phyloP scores from a whole-genome alignment of 1,140 invertebrate species.

The Holcopasites calliopsidis region DNA sequence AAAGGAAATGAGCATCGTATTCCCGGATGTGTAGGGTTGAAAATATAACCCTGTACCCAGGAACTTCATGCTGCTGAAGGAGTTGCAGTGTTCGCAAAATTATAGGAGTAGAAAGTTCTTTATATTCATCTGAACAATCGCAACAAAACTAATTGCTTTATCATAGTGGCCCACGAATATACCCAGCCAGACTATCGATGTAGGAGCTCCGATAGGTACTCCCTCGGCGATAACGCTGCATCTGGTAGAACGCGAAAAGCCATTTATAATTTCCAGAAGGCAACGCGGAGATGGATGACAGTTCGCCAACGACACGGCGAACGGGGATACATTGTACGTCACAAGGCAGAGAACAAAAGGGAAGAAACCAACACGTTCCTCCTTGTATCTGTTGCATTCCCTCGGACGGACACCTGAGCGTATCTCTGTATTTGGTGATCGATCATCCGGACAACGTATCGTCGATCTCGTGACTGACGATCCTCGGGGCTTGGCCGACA shows the following conservation, averaged over 20 bases:
- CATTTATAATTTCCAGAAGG: conserved; percentile 35
- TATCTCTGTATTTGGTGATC: conserved; percentile 45
- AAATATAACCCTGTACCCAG: no score
- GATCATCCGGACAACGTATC: conserved; percentile 53
- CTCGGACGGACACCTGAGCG: conserved; percentile 21
- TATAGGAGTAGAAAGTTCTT: no score
- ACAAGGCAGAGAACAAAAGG: not conserved
- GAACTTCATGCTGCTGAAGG: no score
- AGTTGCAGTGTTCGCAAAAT: no score
- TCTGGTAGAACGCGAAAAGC: not conserved
- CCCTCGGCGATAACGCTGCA: conserved; percentile 5
- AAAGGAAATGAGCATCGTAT: no score
- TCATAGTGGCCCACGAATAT: no score
- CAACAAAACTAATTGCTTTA: no score
- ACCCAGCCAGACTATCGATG: not conserved
- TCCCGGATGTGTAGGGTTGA: no score
- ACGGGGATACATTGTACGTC: conserved; percentile 2
- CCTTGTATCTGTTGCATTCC: conserved; percentile 13
- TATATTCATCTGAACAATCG: no score
- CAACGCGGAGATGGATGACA: conserved; percentile 36
- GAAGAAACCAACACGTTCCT: not conserved
- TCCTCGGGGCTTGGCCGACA: not conserved
- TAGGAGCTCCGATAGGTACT: not conserved
- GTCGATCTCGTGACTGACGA: conserved; percentile 38
- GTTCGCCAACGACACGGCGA: not conserved